These are phyloP conservation scores for Melanotaenia maccullochi DNA, from an alignment of 2,797 vertebrate genomes.

Conservation along the genomic window DNA sequence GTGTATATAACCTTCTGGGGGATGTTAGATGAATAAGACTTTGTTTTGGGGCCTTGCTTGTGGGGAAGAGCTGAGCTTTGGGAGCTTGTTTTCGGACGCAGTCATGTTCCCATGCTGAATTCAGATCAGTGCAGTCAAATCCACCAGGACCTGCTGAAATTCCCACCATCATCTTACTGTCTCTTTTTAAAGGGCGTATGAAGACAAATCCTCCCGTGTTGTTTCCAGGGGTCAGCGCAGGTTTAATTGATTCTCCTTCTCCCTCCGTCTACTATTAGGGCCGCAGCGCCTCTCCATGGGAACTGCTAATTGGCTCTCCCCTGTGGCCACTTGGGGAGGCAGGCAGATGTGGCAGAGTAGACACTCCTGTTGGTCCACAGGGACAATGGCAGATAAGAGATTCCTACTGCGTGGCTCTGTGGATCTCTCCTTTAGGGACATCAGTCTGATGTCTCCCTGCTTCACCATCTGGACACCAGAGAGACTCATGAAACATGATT, in stretches of 20 bases:
- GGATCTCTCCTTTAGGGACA: constrained; percentile 56
- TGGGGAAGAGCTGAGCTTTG: background rate
- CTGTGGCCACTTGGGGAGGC: constrained; percentile 91
- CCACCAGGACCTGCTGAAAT: constrained; percentile 13
- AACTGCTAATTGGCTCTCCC: constrained; percentile 94
- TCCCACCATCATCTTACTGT: background rate
- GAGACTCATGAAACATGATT: constrained; percentile 29
- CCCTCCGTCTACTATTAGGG: constrained; percentile 91
- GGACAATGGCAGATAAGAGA: constrained; percentile 65
- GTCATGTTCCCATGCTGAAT: constrained; percentile 3
- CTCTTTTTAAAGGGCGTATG: constrained; percentile 23
- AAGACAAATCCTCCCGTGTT: constrained; percentile 59
- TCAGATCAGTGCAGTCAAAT: background rate
- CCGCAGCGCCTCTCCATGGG: constrained; percentile 92
- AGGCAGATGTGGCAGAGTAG: constrained; percentile 80
- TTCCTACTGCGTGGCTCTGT: constrained; percentile 34
- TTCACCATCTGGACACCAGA: constrained; percentile 72
- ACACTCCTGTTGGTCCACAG: constrained; percentile 65
- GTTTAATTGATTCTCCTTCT: constrained; percentile 96
- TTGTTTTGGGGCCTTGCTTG: background rate
- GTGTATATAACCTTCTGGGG: background rate
- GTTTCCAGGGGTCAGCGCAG: constrained; percentile 90
- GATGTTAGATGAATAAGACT: background rate
- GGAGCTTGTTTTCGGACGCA: background rate
- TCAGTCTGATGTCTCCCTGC: constrained; percentile 57